Evolutionary conservation across 2,888 invertebrate genomes (phyloP), one percentile per base, ranked within the genome.

Genomic region (Smittia aterrima): DNA sequence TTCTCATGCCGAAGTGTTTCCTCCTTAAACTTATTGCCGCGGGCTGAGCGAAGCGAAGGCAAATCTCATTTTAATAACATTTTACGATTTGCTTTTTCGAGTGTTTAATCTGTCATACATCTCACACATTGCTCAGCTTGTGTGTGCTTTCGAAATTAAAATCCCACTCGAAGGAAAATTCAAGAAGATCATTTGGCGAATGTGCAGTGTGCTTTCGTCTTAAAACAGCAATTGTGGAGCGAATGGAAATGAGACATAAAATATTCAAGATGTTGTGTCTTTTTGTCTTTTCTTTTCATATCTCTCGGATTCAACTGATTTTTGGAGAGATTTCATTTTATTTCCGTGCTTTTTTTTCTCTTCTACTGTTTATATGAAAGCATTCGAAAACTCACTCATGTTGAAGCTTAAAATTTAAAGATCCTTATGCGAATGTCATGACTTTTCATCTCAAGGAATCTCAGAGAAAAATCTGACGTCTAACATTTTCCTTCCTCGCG

Each of bases 371-470:
- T 38, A 11, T 6, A 47, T 3, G n/a, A 47, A 47, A 47, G 47
- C n/a, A 47, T 47, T 47, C 16, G 47, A 13, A 11, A 47, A 11
- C 16, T n/a, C 13, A 47, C 47, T n/a, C 13, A 47, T 16, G 47
- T 47, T 32, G 32, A 32, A 32, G 32, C 32, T 6, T 47, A 47
- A 6, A 47, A 47, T 47, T 47, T 47, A 47, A 66, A 40, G 25
- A 20, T 25, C n/a, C 68, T 38, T 68, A 68, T 47, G 53, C 24
- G n/a, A 68, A 47, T 68, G 68, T 68, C 40, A 68, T 47, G 68
- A 53, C 47, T 68, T 68, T 68, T 25, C 25, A 68, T 47, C 11
- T 47, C 47, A 3, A n/a, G 2, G 47, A 47, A 47, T 47, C 47
- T 16, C 16, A 3, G 47, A 47, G 47, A 32, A 9, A 47, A 47